Conservation (phyloP, 30 jellyfish, hydroid and myxozoan species). For the Morbakka virulenta region DNA sequence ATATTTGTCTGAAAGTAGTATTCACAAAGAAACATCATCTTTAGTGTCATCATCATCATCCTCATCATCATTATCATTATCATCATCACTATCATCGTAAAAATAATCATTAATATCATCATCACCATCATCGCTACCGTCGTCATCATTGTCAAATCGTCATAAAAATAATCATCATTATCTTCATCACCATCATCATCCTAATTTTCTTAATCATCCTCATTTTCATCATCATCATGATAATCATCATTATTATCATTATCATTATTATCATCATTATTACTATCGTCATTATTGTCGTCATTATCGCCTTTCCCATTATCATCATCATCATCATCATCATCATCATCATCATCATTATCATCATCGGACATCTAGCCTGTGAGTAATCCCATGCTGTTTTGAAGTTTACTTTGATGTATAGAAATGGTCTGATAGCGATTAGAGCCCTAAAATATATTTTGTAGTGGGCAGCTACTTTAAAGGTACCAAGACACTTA, state of each 20-base stretch:
- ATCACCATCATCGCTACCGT: slow-evolving; percentile 19
- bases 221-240: slow-evolving; percentile 29
- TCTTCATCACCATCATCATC: slow-evolving; percentile 32
- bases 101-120: neutral
- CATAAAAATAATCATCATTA: slow-evolving; percentile 27
- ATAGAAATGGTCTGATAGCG: no score
- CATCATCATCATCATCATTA: slow-evolving; percentile 34
- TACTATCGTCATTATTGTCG: slow-evolving; percentile 10
- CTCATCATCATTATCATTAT: no score
- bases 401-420: no score
- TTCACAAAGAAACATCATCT: no score
- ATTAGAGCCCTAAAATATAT: no score
- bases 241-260: slow-evolving; percentile 28
- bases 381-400: no score
- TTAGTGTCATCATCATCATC: no score
- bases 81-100: no score
- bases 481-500: no score
- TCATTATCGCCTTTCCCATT: slow-evolving; percentile 17
- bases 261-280: slow-evolving; percentile 15
- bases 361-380: slow-evolving; percentile 13
- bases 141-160: no score
- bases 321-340: slow-evolving; percentile 32
- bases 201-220: slow-evolving; percentile 11
- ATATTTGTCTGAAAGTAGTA: no score
- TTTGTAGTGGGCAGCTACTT: no score